Conservation (phyloP, 2,888 invertebrate genomes). For the Lampropteryx suffumata region DNA sequence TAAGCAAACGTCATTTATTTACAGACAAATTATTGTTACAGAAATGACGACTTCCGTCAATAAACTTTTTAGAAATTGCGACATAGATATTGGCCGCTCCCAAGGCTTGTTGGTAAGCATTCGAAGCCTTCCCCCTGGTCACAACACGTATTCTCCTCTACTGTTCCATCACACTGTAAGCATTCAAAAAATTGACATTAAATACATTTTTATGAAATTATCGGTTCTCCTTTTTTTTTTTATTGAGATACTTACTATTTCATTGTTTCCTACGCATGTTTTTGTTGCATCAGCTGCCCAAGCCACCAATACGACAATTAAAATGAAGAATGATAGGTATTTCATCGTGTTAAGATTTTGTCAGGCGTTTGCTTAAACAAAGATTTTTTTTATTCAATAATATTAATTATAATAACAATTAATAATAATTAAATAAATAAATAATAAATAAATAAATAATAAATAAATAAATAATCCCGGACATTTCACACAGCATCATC, state of each 20-base stretch:
- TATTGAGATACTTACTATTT: no score
- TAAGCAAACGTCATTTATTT: conserved; percentile 3
- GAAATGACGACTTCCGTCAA: conserved; percentile 6
- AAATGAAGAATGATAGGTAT: conserved; percentile 3
- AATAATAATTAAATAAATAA: no score
- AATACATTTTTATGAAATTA: not conserved
- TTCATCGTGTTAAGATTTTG: conserved; percentile 2
- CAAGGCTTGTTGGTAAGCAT: no score
- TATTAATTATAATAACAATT: no score
- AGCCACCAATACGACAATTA: conserved; percentile 5
- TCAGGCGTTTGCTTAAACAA: conserved; percentile 4
- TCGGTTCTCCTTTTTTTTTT: no score
- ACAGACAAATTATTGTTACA: conserved; percentile 3
- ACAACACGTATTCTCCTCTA: no score
- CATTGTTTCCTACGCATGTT: no score
- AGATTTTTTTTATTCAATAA: not conserved
- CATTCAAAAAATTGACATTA: not conserved
- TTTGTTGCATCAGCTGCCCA: conserved; percentile 1
- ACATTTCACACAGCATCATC: no score
- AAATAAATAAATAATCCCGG: no score
- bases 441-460: no score
- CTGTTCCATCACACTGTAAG: not conserved
- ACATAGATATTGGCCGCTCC: not conserved
- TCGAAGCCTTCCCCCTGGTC: no score
- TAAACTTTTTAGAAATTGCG: conserved; percentile 4